Evolutionary conservation across 2,797 vertebrate species (phyloP), one percentile per base, ranked within the genome.

Genomic region (Lerista edwardsae): DNA sequence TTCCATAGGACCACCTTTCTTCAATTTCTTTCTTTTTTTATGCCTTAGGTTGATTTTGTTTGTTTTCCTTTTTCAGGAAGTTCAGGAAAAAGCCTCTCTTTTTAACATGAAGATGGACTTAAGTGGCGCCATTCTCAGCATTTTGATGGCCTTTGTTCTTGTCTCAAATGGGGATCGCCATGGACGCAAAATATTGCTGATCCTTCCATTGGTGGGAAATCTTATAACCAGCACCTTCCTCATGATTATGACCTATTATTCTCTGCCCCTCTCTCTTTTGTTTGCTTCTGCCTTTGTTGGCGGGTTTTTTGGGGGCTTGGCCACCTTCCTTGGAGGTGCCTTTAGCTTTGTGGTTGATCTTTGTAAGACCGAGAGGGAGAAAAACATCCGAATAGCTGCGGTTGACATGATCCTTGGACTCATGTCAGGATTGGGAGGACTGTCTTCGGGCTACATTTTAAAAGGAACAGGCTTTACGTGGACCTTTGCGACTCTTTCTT

Each of bases 371-470:
- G 93, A 95, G 31, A 96, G 89, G 41, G 96, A 97, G 87, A 99
- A 97, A 94, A 99, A 97, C 0, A 91, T 97, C 2, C 97, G 97
- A 76, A 98, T 99, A 94, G 98, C 98, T 1, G 94, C 97, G 55
- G 59, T 98, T 74, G 99, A 99, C 92, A 97, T 98, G 96, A 95
- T 98, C 93, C 96, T 98, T 6, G 98, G 98, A 67, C 80, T 98
- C 71, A 90, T 98, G 6, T 97, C 97, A 1, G 98, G 98, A 1
- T 79, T 97, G 71, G 97, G 97, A 4, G 95, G 97, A 1, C 87
- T 99, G 83, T 96, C 93, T 6, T 97, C 98, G 0, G 99, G 98
- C 57, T 98, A 99, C 93, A 98, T 99, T 84, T 92, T 99, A 75
- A 96, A 92, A 92, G 96, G 92, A 17, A 74, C 96, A 2, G 98